Evolutionary conservation across 2,113 vertebrate genomes (phyloP).

Genomic region (Charina bottae): DNA sequence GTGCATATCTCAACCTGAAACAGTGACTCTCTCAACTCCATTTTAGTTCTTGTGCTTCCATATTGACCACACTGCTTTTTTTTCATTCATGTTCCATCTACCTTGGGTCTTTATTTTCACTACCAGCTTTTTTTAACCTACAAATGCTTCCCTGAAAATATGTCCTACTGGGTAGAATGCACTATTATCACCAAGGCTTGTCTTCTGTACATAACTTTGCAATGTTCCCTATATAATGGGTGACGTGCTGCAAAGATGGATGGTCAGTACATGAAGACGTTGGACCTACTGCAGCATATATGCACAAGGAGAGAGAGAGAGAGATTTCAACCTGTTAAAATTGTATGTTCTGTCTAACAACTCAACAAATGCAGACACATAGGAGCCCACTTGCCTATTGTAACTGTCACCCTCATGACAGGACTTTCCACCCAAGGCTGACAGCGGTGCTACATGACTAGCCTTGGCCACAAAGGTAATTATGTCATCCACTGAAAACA

Average conservation of each 20-base stretch:
- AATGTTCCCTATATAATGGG: neutral
- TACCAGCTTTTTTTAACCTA: neutral
- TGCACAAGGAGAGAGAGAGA: neutral
- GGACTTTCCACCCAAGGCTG: neutral
- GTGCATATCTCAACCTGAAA: neutral
- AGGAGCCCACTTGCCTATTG: neutral
- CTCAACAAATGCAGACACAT: neutral
- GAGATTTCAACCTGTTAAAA: neutral
- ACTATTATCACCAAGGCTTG: neutral
- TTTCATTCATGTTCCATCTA: neutral
- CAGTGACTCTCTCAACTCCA: neutral
- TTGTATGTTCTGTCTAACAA: neutral
- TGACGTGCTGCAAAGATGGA: neutral
- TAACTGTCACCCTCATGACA: neutral
- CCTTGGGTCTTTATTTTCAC: neutral
- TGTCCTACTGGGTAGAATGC: neutral
- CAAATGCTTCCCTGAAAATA: neutral
- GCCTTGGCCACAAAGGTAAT: neutral
- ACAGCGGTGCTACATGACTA: neutral
- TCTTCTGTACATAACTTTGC: neutral
- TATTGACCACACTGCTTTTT: neutral
- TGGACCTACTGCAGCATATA: neutral
- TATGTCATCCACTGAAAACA: neutral
- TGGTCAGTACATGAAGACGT: neutral
- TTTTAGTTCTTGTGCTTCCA: neutral